Evolutionary conservation across 2,113 vertebrate genomes (phyloP), one percentile per base, ranked within the genome.

Genomic region (Vireo altiloquus): DNA sequence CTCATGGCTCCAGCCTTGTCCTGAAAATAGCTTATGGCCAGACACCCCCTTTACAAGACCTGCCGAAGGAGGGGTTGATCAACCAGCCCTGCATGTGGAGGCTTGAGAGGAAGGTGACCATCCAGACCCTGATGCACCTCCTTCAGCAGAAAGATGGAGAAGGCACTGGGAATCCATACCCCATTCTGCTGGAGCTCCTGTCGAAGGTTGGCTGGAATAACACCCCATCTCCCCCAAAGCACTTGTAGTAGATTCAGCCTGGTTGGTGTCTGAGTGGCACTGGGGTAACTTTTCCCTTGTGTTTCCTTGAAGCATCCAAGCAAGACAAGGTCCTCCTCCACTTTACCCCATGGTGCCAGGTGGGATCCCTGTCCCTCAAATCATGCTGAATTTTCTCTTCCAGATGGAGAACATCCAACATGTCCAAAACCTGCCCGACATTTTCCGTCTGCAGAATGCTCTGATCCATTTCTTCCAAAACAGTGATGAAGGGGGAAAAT

Each of bases 1-100:
- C 53, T 17, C 53, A n/a, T 2, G 11, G 60, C 53, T 89, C 52
- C 37, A 89, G 30, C 20, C 21, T 86, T 14, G 69, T 87, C 22
- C 27, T 89, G 69, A 68, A 75, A 46, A 52, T 82, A 30, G 78
- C n/a, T 28, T 89, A 75, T 1, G 23, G 78, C 33, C 78, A 89
- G 53, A n/a, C 7, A 1, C 60, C 20, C 0, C 87, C 70, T 53
- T 33, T 75, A 7, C 33, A 42, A 35, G 50, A 59, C 37, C 27
- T 44, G 31, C 86, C 44, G 1, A 28, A 3, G 23, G 15, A 59
- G 27, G 68, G 77, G 12, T 50, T 92, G 22, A 78, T 95, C 61
- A 92, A 87, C 52, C 72, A 69, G 39, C 82, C 94, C 27, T 59
- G 81, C 37, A 75, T 96, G 94, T 96, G 96, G 96, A 87, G n/a